Base-by-base conservation (phyloP, 2,888 invertebrate genomes). In the Sinopyrophorus schimmeli region DNA sequence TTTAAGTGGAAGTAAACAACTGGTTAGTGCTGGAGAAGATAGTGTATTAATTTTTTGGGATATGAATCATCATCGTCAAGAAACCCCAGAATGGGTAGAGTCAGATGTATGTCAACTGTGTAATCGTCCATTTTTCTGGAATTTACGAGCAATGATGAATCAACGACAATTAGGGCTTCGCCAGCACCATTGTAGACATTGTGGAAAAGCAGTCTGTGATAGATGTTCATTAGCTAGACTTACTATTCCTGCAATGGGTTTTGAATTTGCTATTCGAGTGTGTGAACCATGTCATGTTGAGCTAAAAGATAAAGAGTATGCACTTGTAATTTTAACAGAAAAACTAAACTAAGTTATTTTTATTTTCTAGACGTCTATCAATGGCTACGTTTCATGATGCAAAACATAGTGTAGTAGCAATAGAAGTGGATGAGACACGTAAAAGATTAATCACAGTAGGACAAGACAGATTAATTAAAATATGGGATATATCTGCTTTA, bases 81-180 rank as follows among this genome's bases (percentile, higher is more conserved):
- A 95, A 81, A 96, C 96, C 0, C 96, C 98, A 7, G 87, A 87
- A 53, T 99, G 99, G 99, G 83, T 85, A 55, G 96, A 97, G 69
- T 87, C 92, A 26, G 97, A 98, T 73, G 80, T 86, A 26, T 99
- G 99, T 72, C 89, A 98, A 78, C 80, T 92, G 48, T 99, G 99
- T 73, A 86, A 87, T 39, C 81, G 89, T 50, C 99, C 99, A 12
- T 99, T 99, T 77, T 98, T 98, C 75, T 99, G 99, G 99, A 99
- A 99, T 75, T 82, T 99, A 38, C 83, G 91, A 55, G 93, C 92
- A 6, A 99, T 99, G 97, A 94, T 98, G 90, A 94, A 97, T 74
- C 92, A 92, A 74, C 87, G 92, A 67, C 93, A 92, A 69, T 78
- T 98, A 40, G 93, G 93, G 53, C 80, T 92, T 14, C 85, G 96